These are phyloP conservation scores for Lingula anatina DNA, from an alignment of 2,888 invertebrate genomes.

Conservation along the genomic window DNA sequence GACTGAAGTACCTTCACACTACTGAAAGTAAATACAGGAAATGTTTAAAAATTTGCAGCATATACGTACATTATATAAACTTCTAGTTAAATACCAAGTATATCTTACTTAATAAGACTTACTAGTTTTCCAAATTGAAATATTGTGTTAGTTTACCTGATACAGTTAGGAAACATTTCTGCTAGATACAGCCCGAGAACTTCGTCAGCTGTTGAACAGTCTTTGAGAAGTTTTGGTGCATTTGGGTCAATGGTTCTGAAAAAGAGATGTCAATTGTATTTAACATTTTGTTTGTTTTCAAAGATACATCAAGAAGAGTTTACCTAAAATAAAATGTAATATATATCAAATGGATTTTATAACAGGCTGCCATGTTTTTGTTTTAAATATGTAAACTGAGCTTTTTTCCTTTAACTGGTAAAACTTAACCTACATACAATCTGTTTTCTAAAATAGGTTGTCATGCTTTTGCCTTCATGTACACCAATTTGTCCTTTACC, in stretches of 20 bases:
- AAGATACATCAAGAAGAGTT: too few species aligned
- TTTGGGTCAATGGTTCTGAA: constrained; percentile 6
- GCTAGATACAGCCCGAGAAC: constrained; percentile 20
- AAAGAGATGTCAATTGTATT: background rate
- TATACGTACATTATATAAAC: background rate
- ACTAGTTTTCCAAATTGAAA: background rate
- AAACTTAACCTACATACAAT: too few species aligned
- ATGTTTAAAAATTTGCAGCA: background rate
- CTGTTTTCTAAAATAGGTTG: too few species aligned
- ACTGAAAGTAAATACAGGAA: constrained; percentile 17
- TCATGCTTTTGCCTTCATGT: too few species aligned
- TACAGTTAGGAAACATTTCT: constrained; percentile 16
- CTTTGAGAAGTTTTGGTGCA: constrained; percentile 8
- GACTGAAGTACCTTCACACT: constrained; percentile 61
- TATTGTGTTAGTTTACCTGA: constrained; percentile 16
- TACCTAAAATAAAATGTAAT: too few species aligned
- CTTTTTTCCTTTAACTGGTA: constrained; percentile 2
- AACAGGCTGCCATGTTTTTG: background rate
- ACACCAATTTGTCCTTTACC: constrained; percentile 10
- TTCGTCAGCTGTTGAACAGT: constrained; percentile 17
- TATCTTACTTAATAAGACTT: background rate
- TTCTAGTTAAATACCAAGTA: background rate
- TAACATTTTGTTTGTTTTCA: too few species aligned
- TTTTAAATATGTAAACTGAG: background rate
- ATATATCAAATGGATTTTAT: too few species aligned